Percentiles rank a stretch among this genome's conserved stretches.
Conservation (phyloP, 2,113 vertebrate species). For the Capreolus pygargus region DNA sequence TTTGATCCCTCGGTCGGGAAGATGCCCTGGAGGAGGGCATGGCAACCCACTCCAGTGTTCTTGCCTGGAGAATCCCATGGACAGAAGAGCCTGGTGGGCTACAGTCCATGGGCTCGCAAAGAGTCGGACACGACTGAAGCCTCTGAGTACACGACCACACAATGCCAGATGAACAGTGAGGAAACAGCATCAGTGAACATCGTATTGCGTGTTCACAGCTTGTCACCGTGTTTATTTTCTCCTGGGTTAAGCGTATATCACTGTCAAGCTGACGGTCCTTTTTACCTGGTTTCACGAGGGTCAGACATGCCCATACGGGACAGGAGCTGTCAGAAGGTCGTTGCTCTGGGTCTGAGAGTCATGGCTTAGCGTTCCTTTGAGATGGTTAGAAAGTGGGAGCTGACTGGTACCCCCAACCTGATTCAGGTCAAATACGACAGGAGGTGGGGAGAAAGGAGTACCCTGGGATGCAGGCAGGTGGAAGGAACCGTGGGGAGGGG, state of each 20-base stretch:
- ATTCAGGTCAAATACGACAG: rapidly evolving
- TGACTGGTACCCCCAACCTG: rapidly evolving
- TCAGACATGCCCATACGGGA: too few species aligned
- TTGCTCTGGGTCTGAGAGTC: not conserved
- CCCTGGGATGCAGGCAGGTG: rapidly evolving
- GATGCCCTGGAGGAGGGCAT: not conserved
- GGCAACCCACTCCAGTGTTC: not conserved
- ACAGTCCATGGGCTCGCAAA: not conserved
- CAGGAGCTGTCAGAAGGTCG: not conserved
- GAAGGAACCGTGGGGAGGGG: rapidly evolving
- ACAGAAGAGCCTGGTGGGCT: not conserved
- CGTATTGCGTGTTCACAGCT: rapidly evolving
- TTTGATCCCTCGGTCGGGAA: not conserved
- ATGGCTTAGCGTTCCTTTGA: not conserved
- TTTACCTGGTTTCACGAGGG: not conserved
- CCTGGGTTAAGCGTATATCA: rapidly evolving
- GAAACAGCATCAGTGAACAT: rapidly evolving
- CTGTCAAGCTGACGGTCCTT: too few species aligned
- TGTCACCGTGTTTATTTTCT: not conserved
- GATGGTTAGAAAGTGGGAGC: not conserved
- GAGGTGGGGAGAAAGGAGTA: rapidly evolving
- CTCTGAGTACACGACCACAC: rapidly evolving
- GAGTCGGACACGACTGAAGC: rapidly evolving
- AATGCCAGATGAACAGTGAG: not conserved
- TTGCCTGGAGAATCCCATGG: not conserved